Evolutionary conservation across 1,140 invertebrate genomes (phyloP), one percentile per base, ranked within the genome.

Genomic region (Trialeurodes vaporariorum): DNA sequence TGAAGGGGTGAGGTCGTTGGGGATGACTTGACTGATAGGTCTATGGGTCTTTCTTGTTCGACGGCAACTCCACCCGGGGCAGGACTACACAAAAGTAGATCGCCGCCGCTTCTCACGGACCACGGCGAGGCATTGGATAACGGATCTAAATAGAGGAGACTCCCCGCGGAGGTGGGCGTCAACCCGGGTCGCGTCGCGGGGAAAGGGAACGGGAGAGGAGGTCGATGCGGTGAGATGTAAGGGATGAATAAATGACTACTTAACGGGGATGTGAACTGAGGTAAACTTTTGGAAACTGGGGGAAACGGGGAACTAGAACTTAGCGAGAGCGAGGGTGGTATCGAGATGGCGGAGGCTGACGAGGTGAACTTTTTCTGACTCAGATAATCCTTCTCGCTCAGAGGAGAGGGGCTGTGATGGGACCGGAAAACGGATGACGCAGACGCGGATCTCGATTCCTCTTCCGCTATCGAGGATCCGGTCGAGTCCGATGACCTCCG

Each of bases 41-140:
- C 89, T 65, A 92, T 91, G 1, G 89, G 90, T 70, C 88, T 83
- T 17, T 90, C 87, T 65, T 82, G 80, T 26, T 83, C 77, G 23
- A 85, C 78, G 1, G 85, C 84, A 0, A 85, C 77, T 1, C 84
- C 83, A 0, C 82, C 84, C 0, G 84, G 82, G 13, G 83, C 83
- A 1, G 84, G 84, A 24, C 83, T 85, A 66, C 83, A 83, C 13
- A 85, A 75, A 0, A 85, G 68, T 1, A 85, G 74, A 72, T 85
- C 84, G 12, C 84, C 83, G 1, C 85, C 85, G 60, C 82, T 79
- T 12, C 82, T 78, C n/a, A 77, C 80, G 61, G 79, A 81, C 75
- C 83, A 83, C 25, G 63, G 67, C 25, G 59, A 63, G 61, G 58
- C 64, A 27, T 40, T 64, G 13, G 60, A 40, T 1, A 67, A 25